Evolutionary conservation across 2,888 invertebrate species (phyloP), one percentile per base, ranked within the genome.

Genomic region (Neocrepidodera transversa): DNA sequence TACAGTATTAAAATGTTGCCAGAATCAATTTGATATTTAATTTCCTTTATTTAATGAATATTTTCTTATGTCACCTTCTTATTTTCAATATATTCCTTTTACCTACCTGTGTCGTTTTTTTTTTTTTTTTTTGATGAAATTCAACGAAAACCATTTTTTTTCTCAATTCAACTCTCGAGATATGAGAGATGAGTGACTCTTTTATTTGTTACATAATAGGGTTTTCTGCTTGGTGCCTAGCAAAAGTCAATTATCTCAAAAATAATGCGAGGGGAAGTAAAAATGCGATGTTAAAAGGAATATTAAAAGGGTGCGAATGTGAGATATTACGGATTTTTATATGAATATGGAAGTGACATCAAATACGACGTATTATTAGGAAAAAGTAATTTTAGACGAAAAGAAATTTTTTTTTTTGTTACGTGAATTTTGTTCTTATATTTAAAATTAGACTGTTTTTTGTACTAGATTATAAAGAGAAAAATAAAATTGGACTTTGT

Each of bases 121-220:
- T n/a, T n/a, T n/a, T n/a, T n/a, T n/a, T n/a, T n/a, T n/a, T 51
- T 51, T 11, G 40, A 42, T 32, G n/a, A 40, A 51, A 51, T 30
- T 28, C 28, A 30, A 14, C 30, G 17, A n/a, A 47, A 45, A 36
- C 23, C 35, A 23, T 26, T 35, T 45, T 54, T 38, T 50, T n/a
- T 36, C 20, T 40, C 36, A 30, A 20, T 50, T 23, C 38, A 36
- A 10, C 6, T n/a, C n/a, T 30, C 30, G 30, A n/a, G 17, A 40
- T 40, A 30, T 30, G 51, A 30, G 42, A 40, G 30, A 30, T 5
- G 38, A 38, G 16, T 14, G 4, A 45, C 20, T 36, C 45, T 54
- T 54, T 54, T 26, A 54, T 54, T 54, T 45, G 54, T 45, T 11
- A 28, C 20, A 16, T 54, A 47, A 54, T 54, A 36, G 54, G 47